These are phyloP conservation scores for Fundulus diaphanus DNA, from an alignment of 2,797 vertebrate genomes.

Conservation along the genomic window DNA sequence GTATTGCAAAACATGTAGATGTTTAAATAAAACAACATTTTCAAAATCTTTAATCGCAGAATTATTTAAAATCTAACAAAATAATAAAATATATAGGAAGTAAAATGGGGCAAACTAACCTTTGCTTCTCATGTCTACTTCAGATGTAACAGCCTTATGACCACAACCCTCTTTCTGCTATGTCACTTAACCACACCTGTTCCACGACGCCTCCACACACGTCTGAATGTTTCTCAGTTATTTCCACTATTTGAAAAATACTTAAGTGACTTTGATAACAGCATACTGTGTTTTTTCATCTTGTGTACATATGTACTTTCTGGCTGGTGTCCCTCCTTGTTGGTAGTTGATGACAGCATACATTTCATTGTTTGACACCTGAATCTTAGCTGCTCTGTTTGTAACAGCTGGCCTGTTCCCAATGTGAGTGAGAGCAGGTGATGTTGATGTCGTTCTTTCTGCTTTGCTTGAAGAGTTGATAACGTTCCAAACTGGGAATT, in stretches of 20 bases:
- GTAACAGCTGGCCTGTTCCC: neutral
- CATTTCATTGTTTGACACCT: neutral
- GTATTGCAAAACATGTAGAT: too few species aligned
- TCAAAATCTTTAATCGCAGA: neutral
- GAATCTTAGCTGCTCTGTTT: neutral
- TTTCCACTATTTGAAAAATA: neutral
- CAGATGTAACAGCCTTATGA: neutral
- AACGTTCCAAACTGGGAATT: neutral
- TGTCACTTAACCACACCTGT: neutral
- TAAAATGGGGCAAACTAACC: neutral
- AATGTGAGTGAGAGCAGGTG: neutral
- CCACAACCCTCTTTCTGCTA: conserved; percentile 22
- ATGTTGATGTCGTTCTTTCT: neutral
- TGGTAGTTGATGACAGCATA: conserved; percentile 54
- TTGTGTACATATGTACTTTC: neutral
- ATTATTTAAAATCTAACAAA: neutral
- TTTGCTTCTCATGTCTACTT: neutral
- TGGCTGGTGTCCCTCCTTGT: neutral
- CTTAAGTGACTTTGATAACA: conserved; percentile 47
- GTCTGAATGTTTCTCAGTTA: neutral
- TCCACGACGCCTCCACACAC: conserved; percentile 20
- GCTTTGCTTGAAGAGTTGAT: neutral
- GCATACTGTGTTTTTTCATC: conserved; percentile 49
- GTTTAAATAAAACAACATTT: neutral
- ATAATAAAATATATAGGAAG: neutral